Evolutionary conservation across 2,113 vertebrate genomes (phyloP).

Genomic region (Megalops atlanticus): DNA sequence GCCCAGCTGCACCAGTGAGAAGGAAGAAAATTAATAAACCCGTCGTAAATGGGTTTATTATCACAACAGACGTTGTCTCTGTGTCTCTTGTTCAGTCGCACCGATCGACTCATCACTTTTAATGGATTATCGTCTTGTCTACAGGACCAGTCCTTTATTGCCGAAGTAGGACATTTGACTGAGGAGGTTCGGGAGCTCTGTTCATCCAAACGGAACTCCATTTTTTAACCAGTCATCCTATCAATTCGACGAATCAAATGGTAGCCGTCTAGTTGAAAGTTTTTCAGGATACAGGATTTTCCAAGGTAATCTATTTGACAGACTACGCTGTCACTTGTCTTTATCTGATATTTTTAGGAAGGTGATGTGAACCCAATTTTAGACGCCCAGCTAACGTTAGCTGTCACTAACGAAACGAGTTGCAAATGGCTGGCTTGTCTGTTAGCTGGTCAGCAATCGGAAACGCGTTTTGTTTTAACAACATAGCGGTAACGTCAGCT

Average conservation of each 20-base stretch:
- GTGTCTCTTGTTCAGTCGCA: not conserved
- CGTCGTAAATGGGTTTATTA: constrained; percentile 59
- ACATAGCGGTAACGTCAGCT: no score
- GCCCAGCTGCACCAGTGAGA: not conserved
- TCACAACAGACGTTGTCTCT: constrained; percentile 15
- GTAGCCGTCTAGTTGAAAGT: not conserved
- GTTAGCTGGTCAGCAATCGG: no score
- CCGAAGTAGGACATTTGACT: constrained; percentile 37
- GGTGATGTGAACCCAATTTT: not conserved
- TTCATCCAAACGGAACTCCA: constrained; percentile 21
- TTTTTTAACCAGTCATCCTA: constrained; percentile 36
- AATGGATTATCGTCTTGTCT: constrained; percentile 59
- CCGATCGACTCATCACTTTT: constrained; percentile 36
- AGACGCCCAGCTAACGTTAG: not conserved
- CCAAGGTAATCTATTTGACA: not conserved
- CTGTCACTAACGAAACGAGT: no score
- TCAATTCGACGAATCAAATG: constrained; percentile 28
- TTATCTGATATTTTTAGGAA: not conserved
- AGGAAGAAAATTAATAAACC: constrained; percentile 24
- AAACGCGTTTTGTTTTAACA: no score
- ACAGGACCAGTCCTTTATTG: not conserved
- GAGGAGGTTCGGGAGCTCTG: constrained; percentile 32
- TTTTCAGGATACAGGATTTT: not conserved
- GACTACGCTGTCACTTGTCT: not conserved
- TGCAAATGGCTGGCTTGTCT: no score